These are phyloP conservation scores for Pristionchus fissidentatus DNA, from an alignment of 2,888 invertebrate species.

Conservation along the genomic window DNA sequence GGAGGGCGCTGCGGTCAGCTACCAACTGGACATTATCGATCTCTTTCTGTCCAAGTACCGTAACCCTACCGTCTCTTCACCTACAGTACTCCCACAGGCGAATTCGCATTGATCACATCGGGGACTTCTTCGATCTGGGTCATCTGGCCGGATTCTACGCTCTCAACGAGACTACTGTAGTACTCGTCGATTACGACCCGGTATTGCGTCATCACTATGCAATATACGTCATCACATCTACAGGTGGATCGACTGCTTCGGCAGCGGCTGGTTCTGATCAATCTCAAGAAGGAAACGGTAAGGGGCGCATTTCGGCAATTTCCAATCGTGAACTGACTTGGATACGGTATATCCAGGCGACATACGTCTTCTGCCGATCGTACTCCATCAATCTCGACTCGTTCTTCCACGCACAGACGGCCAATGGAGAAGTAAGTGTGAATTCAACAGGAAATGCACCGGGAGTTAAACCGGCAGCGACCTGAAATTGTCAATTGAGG, in stretches of 20 bases:
- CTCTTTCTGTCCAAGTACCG: constrained; percentile 32
- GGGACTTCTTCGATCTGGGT: constrained; percentile 39
- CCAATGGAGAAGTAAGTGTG: constrained; percentile 37
- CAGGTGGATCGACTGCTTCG: neutral
- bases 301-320: neutral
- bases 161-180: constrained; percentile 1
- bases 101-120: constrained; percentile 1
- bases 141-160: constrained; percentile 22
- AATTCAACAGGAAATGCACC: too few relatives aligned
- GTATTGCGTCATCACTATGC: neutral
- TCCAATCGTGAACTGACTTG: neutral
- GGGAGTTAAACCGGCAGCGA: too few relatives aligned
- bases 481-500: neutral
- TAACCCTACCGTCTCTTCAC: neutral
- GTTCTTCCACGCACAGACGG: neutral
- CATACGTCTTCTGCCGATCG: neutral
- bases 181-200: constrained; percentile 34
- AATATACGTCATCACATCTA: neutral
- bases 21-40: constrained; percentile 34
- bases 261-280: neutral
- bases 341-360: constrained; percentile 3
- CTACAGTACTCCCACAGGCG: neutral
- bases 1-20: neutral
- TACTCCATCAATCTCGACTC: neutral
- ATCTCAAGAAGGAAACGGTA: constrained; percentile 16